Percentiles rank a stretch among this genome's conserved stretches.
phyloP scores from a whole-genome alignment of 1,140 invertebrate species.

The Sitobion miscanthi region DNA sequence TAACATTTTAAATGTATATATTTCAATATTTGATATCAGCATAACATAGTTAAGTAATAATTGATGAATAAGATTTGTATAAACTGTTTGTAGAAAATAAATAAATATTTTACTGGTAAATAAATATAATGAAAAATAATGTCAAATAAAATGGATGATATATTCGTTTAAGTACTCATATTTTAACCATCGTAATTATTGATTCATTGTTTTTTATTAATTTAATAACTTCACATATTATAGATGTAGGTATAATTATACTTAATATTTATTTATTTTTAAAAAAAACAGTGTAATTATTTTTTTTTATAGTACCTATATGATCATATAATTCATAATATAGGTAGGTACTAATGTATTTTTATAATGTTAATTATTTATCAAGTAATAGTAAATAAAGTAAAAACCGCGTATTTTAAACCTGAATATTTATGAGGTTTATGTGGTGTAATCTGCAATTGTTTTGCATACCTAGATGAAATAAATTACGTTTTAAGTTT shows the following conservation, averaged over 20 bases:
- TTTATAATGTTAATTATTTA: too few species aligned
- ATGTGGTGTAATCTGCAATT: not conserved
- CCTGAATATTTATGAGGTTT: not conserved
- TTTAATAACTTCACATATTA: too few species aligned
- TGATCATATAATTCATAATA: too few species aligned
- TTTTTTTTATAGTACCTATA: too few species aligned
- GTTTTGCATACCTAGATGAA: not conserved
- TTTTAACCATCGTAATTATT: not conserved
- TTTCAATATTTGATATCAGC: not conserved
- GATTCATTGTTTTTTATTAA: too few species aligned
- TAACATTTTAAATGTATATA: too few species aligned
- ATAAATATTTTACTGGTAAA: not conserved
- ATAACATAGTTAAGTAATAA: not conserved
- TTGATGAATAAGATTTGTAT: not conserved
- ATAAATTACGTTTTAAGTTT: not conserved
- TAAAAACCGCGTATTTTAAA: not conserved
- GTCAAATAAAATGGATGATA: not conserved
- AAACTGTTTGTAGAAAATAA: not conserved
- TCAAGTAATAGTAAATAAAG: not conserved
- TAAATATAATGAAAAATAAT: not conserved
- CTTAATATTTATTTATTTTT: too few species aligned
- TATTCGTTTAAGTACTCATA: not conserved
- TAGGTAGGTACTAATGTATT: too few species aligned
- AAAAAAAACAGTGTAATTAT: too few species aligned
- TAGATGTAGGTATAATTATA: too few species aligned